A percentile compares a stretch with the other conserved stretches of the same genome.
phyloP scores from a whole-genome alignment of 92 coral and sea anemone genomes.

The Phenganax stokvisi region DNA sequence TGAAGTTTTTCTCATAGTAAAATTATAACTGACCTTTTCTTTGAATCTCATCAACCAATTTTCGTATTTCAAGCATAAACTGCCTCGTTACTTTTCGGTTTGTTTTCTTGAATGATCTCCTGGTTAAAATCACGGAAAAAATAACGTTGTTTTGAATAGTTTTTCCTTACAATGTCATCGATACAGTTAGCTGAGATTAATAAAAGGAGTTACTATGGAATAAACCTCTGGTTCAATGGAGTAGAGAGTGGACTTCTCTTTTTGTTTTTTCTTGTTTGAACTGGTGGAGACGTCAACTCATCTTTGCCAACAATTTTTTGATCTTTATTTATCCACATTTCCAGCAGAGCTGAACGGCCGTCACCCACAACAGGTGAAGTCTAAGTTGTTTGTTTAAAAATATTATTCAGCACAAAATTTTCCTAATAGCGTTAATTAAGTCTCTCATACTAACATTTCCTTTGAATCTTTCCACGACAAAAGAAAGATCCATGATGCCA shows the following conservation, averaged over 20 bases:
- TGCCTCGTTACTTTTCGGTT: conserved; percentile 23
- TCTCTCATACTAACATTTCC: conserved; percentile 24
- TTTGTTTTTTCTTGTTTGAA: conserved; percentile 1
- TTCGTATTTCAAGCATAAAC: conserved; percentile 33
- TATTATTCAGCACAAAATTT: background rate
- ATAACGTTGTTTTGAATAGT: background rate
- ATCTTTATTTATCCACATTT: conserved; percentile 26
- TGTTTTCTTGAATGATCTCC: conserved; percentile 18
- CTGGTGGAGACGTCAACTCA: conserved; percentile 23
- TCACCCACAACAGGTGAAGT: conserved; percentile 30
- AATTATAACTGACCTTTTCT: background rate
- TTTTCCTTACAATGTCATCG: background rate
- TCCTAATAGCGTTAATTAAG: background rate
- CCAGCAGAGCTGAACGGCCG: conserved; percentile 6
- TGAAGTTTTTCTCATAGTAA: background rate
- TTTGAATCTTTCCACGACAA: conserved; percentile 26
- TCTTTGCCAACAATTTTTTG: conserved; percentile 15
- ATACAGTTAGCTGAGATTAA: background rate
- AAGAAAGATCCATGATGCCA: conserved; percentile 7
- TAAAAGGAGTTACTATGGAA: background rate
- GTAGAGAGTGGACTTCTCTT: conserved; percentile 5
- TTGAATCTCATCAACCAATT: conserved; percentile 37
- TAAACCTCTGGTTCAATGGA: conserved; percentile 33
- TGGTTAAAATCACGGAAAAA: background rate
- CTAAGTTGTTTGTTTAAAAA: background rate